phyloP scores from a whole-genome alignment of 2,888 invertebrate species.

The Scaptomyza caliginosa region DNA sequence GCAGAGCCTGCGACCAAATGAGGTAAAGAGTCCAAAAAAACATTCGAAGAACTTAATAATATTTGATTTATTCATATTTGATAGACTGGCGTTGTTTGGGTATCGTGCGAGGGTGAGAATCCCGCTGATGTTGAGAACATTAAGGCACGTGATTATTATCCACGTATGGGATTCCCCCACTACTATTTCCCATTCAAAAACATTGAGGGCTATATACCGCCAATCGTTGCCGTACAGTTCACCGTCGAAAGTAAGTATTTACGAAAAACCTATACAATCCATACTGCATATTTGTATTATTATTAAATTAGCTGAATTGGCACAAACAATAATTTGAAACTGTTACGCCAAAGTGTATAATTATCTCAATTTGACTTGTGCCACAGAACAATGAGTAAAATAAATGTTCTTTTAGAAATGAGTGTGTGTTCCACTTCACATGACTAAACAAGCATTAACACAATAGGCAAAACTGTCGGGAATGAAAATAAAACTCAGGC shows the following conservation, averaged over 20 bases:
- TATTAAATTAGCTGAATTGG: too few relatives aligned
- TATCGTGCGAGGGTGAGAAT: slow-evolving; percentile 97
- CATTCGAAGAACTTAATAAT: neutral
- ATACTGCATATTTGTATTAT: too few relatives aligned
- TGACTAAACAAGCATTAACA: neutral
- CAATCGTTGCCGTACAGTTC: slow-evolving; percentile 94
- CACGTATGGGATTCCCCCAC: slow-evolving; percentile 92
- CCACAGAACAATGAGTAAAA: neutral
- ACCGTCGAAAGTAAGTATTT: slow-evolving; percentile 85
- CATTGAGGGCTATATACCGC: slow-evolving; percentile 93
- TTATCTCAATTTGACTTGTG: neutral
- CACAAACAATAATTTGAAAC: too few relatives aligned
- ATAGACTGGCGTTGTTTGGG: slow-evolving; percentile 91
- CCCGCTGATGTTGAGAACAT: slow-evolving; percentile 97
- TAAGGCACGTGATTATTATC: slow-evolving; percentile 94
- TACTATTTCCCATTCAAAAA: slow-evolving; percentile 95
- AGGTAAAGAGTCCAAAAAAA: slow-evolving; percentile 67
- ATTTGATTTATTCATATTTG: slow-evolving; percentile 56
- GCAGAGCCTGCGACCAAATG: slow-evolving; percentile 83
- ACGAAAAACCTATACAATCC: too few relatives aligned
- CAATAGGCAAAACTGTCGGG: neutral
- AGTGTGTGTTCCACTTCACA: neutral
- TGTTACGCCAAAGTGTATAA: neutral
- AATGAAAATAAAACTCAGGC: slow-evolving; percentile 10
- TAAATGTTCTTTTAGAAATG: neutral